Conservation (phyloP, 2,113 vertebrate genomes). For the Limnothrissa miodon region DNA sequence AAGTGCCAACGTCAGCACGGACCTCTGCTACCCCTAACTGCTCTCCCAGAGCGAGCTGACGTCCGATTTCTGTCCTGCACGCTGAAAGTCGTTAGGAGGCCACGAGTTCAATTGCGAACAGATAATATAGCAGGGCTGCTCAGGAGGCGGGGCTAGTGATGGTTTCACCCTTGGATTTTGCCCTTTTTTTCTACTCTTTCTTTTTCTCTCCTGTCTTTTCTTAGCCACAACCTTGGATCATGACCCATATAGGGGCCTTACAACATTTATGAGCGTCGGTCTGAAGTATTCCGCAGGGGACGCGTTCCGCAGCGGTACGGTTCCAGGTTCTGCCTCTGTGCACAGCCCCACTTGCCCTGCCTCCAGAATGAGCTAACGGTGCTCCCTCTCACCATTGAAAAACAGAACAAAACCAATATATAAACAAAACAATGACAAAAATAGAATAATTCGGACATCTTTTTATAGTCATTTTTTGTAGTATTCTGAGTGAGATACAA, state of each 20-base stretch:
- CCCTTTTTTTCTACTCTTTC: neutral
- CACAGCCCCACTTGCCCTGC: constrained; percentile 7
- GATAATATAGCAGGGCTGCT: constrained; percentile 13
- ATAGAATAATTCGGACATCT: neutral
- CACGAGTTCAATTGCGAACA: constrained; percentile 30
- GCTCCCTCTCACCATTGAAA: neutral
- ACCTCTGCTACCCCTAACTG: neutral
- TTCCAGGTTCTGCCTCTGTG: constrained; percentile 5
- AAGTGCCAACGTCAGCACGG: constrained; percentile 28
- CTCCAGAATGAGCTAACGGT: neutral
- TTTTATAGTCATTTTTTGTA: too few relatives aligned
- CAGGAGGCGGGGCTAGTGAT: neutral
- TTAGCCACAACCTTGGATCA: constrained; percentile 33
- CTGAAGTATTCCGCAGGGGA: constrained; percentile 24
- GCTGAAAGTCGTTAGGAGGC: constrained; percentile 28
- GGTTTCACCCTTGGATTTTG: neutral
- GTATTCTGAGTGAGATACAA: neutral
- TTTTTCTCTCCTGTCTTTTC: neutral
- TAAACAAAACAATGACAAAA: neutral
- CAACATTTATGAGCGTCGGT: constrained; percentile 33
- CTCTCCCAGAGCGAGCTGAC: constrained; percentile 4
- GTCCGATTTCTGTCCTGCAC: neutral
- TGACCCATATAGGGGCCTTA: constrained; percentile 38
- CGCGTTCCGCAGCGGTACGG: neutral
- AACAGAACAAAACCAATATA: neutral